Percentiles rank a stretch among this genome's conserved stretches.
phyloP scores from a whole-genome alignment of 2,888 invertebrate genomes.

The Clanis bilineata region DNA sequence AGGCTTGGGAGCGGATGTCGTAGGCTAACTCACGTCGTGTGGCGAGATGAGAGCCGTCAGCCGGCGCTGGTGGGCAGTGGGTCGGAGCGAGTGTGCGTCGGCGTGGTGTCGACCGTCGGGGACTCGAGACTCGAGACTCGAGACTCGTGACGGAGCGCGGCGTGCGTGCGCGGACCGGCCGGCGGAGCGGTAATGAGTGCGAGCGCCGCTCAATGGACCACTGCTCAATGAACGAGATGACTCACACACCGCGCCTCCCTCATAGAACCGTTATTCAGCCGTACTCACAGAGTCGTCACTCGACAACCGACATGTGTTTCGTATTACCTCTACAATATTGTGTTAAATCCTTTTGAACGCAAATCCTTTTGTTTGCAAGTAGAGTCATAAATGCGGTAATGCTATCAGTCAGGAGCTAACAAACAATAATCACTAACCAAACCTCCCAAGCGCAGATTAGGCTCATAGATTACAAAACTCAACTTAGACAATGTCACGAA shows the following conservation, averaged over 20 bases:
- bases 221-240: slow-evolving; percentile 71
- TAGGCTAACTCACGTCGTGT: slow-evolving; percentile 74
- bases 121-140: too few relatives aligned
- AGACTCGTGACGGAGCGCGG: slow-evolving; percentile 72
- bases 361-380: slow-evolving; percentile 39
- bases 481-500: too few relatives aligned
- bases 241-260: slow-evolving; percentile 76
- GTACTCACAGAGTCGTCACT: slow-evolving; percentile 58
- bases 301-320: slow-evolving; percentile 56
- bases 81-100: slow-evolving; percentile 50
- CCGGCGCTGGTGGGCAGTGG: slow-evolving; percentile 67
- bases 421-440: slow-evolving; percentile 17
- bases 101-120: slow-evolving; percentile 33
- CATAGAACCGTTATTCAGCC: slow-evolving; percentile 64
- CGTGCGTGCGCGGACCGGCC: slow-evolving; percentile 76
- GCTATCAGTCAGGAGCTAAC: slow-evolving; percentile 19
- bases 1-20: slow-evolving; percentile 64
- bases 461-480: slow-evolving; percentile 14
- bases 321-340: slow-evolving; percentile 40
- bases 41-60: slow-evolving; percentile 67
- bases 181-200: slow-evolving; percentile 79
- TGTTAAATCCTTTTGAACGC: slow-evolving; percentile 12
- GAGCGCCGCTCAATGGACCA: slow-evolving; percentile 76
- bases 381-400: slow-evolving; percentile 29
- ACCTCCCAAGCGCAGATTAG: neutral